A percentile compares a stretch with the other conserved stretches of the same genome.
Conservation (phyloP, 2,888 invertebrate species). For the Conops quadrifasciatus region DNA sequence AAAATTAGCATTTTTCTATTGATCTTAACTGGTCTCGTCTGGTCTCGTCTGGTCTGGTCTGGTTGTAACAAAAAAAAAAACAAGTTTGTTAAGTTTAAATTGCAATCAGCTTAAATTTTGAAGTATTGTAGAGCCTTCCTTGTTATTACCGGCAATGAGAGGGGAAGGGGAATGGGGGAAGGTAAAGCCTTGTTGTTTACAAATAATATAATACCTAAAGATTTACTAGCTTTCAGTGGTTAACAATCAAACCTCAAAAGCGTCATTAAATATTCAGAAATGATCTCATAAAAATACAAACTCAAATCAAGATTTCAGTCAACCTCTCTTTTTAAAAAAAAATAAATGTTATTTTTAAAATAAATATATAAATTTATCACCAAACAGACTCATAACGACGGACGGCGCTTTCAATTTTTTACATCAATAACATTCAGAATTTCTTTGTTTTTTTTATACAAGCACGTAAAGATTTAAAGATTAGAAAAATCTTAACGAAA, state of each 20-base stretch:
- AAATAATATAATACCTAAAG: conserved; percentile 1
- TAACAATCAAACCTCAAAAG: conserved; percentile 1
- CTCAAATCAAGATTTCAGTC: neutral
- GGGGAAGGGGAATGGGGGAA: neutral
- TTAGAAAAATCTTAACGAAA: neutral
- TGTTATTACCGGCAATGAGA: neutral
- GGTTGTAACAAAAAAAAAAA: too few relatives aligned
- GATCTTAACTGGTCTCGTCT: too few relatives aligned
- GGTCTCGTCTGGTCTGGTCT: too few relatives aligned
- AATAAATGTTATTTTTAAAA: neutral
- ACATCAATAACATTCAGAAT: neutral
- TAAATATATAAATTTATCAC: neutral
- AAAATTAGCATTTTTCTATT: too few relatives aligned
- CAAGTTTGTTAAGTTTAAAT: too few relatives aligned
- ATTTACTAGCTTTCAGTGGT: neutral
- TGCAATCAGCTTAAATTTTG: neutral
- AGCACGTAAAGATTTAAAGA: neutral
- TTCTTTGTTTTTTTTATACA: neutral
- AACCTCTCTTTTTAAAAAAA: neutral
- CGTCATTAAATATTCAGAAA: conserved; percentile 51
- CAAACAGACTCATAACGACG: neutral
- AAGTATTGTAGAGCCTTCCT: neutral
- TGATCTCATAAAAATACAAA: conserved; percentile 50
- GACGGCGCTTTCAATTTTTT: neutral
- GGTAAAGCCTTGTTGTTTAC: neutral